These are phyloP conservation scores for Cydia fagiglandana DNA, from an alignment of 1,140 invertebrate genomes.

Conservation along the genomic window DNA sequence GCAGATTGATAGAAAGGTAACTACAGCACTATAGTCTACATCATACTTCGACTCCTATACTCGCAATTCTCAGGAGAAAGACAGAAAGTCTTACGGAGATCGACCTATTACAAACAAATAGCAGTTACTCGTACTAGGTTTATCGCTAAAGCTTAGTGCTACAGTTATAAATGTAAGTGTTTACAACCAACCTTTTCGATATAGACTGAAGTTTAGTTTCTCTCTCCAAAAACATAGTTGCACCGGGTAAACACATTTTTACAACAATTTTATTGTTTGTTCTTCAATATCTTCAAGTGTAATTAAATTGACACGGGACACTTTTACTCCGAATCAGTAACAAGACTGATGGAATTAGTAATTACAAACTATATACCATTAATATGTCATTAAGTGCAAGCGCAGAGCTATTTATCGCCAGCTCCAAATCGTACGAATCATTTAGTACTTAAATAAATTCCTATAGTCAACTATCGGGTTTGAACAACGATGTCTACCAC, in stretches of 20 bases:
- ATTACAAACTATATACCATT: conserved; percentile 60
- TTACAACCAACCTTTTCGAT: conserved; percentile 52
- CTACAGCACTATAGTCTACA: no score
- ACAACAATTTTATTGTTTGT: conserved; percentile 34
- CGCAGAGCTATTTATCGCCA: conserved; percentile 14
- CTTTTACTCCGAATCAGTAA: conserved; percentile 34
- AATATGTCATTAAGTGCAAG: conserved; percentile 64
- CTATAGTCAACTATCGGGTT: background rate
- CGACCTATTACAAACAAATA: no score
- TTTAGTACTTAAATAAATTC: conserved; percentile 12
- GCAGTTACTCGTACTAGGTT: background rate
- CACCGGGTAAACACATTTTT: conserved; percentile 50
- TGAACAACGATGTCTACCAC: background rate
- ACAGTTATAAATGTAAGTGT: background rate
- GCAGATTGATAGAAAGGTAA: no score
- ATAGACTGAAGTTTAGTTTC: conserved; percentile 48
- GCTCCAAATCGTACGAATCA: background rate
- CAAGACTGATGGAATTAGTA: conserved; percentile 38
- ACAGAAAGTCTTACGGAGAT: no score
- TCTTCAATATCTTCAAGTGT: background rate
- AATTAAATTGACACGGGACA: conserved; percentile 33
- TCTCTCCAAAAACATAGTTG: conserved; percentile 32
- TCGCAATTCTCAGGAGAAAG: no score
- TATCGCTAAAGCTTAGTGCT: background rate
- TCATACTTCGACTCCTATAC: no score